A percentile compares a stretch with the other conserved stretches of the same genome.
These are phyloP conservation scores for Saiga tatarica DNA, from an alignment of 2,113 vertebrate species.

Conservation along the genomic window DNA sequence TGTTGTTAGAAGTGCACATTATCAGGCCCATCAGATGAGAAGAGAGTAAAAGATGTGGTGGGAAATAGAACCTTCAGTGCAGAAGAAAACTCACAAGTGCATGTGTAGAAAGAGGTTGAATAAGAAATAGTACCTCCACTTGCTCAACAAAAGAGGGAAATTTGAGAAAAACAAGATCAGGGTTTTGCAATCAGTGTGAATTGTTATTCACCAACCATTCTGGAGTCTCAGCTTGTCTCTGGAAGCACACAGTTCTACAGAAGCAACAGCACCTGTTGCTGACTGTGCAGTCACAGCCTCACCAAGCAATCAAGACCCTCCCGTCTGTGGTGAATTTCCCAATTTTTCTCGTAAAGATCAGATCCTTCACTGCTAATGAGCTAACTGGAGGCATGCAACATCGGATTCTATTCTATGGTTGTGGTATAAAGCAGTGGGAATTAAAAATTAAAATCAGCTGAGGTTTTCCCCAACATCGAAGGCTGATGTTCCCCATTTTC, in stretches of 20 bases:
- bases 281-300: conserved; percentile 63
- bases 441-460: conserved; percentile 47
- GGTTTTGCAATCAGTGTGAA: conserved; percentile 70
- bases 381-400: not conserved
- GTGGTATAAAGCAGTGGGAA: not conserved
- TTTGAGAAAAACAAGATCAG: conserved; percentile 40
- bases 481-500: not conserved
- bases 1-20: not conserved
- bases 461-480: conserved; percentile 40
- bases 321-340: conserved; percentile 71
- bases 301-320: conserved; percentile 66
- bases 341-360: conserved; percentile 56
- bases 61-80: not conserved
- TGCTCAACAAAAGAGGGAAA: conserved; percentile 19
- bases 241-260: not conserved
- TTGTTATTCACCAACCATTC: conserved; percentile 52
- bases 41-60: not conserved
- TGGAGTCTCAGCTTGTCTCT: conserved; percentile 45
- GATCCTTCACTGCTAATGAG: conserved; percentile 62
- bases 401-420: not conserved
- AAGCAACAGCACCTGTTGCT: conserved; percentile 68
- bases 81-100: not conserved
- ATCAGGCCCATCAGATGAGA: not conserved
- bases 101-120: not conserved
- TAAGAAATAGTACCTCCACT: not conserved